Evolutionary conservation across 1,140 invertebrate species (phyloP), one percentile per base, ranked within the genome.

Genomic region (Diachasmimorpha longicaudata): DNA sequence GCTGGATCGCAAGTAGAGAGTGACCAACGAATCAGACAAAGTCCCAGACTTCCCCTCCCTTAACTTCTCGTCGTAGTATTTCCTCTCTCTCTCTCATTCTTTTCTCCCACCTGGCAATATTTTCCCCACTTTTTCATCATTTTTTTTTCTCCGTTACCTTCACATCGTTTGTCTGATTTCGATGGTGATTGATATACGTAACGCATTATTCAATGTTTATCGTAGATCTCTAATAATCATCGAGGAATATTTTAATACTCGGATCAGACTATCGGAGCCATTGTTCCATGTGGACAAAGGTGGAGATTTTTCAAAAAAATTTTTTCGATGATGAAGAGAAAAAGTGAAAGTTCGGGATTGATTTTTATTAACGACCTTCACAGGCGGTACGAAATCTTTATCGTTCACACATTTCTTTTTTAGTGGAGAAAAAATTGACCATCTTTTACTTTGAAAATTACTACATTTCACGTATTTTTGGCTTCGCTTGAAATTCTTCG

Each of bases 41-140:
- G 58, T 25, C 23, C 58, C 58, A 63, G 67, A 69, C 48, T 58
- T 39, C 67, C 74, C 75, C 70, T 77, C 48, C 75, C 58, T 73
- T 75, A 16, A 70, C 25, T 77, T 78, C 77, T 67, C 68, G 75
- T 31, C 70, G 2, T 6, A 31, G 31, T 31, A 31, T 31, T 31
- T 31, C 6, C 6, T 31, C 31, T 31, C 67, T 77, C 75, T 76
- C 42, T 42, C 25, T 70, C 39, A 36, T 46, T 73, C 76, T 23
- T 69, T 37, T 21, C 44, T 16, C 66, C 39, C 69, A 46, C 69
- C 14, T 52, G 1, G 21, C 9, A n/a, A 69, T 42, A 14, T 25
- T 25, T 63, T 63, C 21, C 58, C 58, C 19, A 63, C 58, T 25
- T 63, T 23, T 23, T 31, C 19, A 25, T 14, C 14, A 25, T 25